Evolutionary conservation across 2,113 vertebrate species (phyloP), one percentile per base, ranked within the genome.

Genomic region (Phycodurus eques): DNA sequence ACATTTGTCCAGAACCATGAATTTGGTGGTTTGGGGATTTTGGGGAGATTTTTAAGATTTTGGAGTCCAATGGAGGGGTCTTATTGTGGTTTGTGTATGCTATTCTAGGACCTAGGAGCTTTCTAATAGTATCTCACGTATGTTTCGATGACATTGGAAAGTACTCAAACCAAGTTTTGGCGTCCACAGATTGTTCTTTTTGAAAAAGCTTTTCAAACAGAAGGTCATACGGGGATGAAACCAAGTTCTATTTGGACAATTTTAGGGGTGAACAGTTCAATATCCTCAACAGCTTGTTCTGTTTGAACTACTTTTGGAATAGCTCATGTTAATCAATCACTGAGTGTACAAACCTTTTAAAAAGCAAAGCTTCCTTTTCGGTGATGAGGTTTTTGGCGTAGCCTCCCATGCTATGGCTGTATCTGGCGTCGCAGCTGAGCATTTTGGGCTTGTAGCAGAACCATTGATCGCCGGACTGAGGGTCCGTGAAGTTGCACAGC

Each of bases 371-470:
- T 78, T 98, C 96, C 3, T 94, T 88, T 22, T 83, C 85, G 1
- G 92, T 95, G n/a, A 98, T 87, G 54, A 99, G 93, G 72, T 93
- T 91, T 83, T 96, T 96, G 47, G 93, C 86, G 77, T 96, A 96
- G 27, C 95, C 96, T 2, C 95, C 96, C 88, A 96, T 98, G 76
- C 91, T 93, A 49, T 99, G 97, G 88, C 92, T 96, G 82, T 97
- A 91, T 68, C 97, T 92, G 80, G 91, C 95, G 82, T 94, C 93
- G 80, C 96, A 99, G 71, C 94, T 86, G 39, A 99, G 92, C 79
- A 94, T 92, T 78, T 94, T 94, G 6, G 98, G 98, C 72, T 96
- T 98, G 72, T 96, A 96, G 84, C 97, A 99, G 92, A 96, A 98
- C 98, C 97, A 99, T 0, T 96, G 96, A 78, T 99, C 98, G 0